These are phyloP conservation scores for Clarias pachynema DNA, from an alignment of 2,797 vertebrate genomes.

Conservation along the genomic window DNA sequence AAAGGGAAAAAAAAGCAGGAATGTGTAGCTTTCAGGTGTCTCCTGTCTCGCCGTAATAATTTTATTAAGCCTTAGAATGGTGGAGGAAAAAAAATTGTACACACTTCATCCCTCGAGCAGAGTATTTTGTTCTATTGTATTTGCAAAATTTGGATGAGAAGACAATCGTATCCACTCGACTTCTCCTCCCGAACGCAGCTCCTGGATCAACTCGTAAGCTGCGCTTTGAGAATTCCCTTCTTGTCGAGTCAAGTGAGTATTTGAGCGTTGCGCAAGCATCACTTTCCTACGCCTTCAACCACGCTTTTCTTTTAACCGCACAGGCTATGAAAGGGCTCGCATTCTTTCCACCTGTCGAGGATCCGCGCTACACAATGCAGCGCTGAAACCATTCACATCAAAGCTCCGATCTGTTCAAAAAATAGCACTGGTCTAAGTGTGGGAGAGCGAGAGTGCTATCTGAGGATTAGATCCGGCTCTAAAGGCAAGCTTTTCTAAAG, in stretches of 20 bases:
- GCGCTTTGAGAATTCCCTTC: neutral
- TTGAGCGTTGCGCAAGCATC: constrained; percentile 26
- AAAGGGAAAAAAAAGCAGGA: neutral
- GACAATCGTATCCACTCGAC: no score
- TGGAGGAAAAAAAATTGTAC: neutral
- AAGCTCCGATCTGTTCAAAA: constrained; percentile 56
- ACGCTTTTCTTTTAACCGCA: constrained; percentile 57
- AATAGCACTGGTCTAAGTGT: constrained; percentile 44
- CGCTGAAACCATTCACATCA: constrained; percentile 53
- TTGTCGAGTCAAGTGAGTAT: constrained; percentile 19
- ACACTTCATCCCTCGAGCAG: no score
- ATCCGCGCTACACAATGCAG: constrained; percentile 60
- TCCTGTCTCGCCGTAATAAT: neutral
- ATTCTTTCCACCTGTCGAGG: constrained; percentile 64
- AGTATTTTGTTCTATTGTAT: neutral
- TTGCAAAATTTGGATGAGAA: neutral
- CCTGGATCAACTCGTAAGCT: neutral
- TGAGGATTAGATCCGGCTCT: constrained; percentile 50
- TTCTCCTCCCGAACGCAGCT: neutral
- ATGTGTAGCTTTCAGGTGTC: no score
- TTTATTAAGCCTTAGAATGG: no score
- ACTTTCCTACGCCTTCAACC: constrained; percentile 15
- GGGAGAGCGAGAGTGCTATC: constrained; percentile 37
- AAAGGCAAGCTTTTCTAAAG: constrained; percentile 50
- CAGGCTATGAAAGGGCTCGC: constrained; percentile 60